phyloP scores from a whole-genome alignment of 2,113 vertebrate genomes.

The Mormyrus iriodes region DNA sequence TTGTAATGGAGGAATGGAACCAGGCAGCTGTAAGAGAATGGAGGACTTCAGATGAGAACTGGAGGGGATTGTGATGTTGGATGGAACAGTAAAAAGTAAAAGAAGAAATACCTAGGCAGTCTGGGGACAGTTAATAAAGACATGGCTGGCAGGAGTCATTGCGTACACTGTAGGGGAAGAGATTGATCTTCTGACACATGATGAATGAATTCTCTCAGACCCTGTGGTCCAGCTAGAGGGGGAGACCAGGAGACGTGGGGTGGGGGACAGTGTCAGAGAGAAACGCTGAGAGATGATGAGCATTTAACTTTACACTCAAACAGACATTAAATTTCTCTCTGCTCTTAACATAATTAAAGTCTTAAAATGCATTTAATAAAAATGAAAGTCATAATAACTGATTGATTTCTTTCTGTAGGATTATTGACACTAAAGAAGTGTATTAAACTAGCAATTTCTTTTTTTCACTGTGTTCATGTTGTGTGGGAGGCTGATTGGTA shows the following conservation, averaged over 20 bases:
- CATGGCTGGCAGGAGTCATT: conserved; percentile 18
- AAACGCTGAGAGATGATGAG: neutral
- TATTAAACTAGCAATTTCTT: neutral
- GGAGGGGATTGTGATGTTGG: neutral
- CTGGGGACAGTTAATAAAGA: conserved; percentile 32
- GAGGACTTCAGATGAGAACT: neutral
- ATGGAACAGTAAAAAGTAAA: neutral
- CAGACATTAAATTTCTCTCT: neutral
- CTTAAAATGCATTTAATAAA: neutral
- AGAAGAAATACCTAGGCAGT: conserved; percentile 6
- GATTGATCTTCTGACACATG: conserved; percentile 34
- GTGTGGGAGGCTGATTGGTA: neutral
- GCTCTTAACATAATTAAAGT: neutral
- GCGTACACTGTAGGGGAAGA: conserved; percentile 21
- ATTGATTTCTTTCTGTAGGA: neutral
- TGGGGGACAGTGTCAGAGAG: neutral
- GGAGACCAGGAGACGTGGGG: neutral
- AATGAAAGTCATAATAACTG: neutral
- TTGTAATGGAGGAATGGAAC: neutral
- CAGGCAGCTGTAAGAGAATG: neutral
- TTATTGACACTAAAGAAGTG: conserved; percentile 1
- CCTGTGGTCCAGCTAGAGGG: neutral
- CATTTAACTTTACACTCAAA: neutral
- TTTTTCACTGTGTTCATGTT: neutral
- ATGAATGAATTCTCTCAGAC: conserved; percentile 27